Evolutionary conservation across 2,113 vertebrate species (phyloP), one percentile per base, ranked within the genome.

Genomic region (Micronisus gabar): DNA sequence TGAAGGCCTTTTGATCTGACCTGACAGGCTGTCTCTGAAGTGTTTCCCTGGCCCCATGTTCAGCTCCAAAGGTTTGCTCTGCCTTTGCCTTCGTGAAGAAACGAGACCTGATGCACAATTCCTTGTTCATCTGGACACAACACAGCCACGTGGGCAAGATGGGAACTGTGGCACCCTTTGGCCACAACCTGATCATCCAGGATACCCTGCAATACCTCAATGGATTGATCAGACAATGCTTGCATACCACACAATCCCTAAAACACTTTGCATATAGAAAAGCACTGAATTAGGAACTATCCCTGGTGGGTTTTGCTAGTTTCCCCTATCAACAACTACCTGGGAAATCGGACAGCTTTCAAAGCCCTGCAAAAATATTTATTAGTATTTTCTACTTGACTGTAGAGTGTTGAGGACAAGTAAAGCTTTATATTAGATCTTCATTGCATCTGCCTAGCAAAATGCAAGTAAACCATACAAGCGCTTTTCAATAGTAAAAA

Each of bases 131-230:
- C 40, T 7, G 36, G 58, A 65, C 48, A 48, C 53, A 72, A 58
- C 45, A 40, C 2, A 62, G 36, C 34, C 19, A 15, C 0, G 0
- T 2, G 19, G 65, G 29, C 52, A 87, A 50, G 43, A 20, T 8
- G 36, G 65, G 52, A 74, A 34, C 30, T 19, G 43, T 9, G 59
- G 72, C 58, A 61, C 16, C 10, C 19, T 16, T 12, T 13, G 40
- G n/a, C 25, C 40, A 15, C 7, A 15, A 5, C 10, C 34, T 10
- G n/a, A 30, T 10, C 3, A 0, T 2, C 62, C 82, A 80, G 50
- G 36, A 88, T 62, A 72, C 8, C 2, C 4, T 27, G 43, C 23
- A 18, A 4, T 5, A 43, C 26, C 55, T 47, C 1, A 0, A 0
- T 2, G 25, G 43, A 50, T 27, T 11, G 20, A 59, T 10, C n/a